A percentile compares a stretch with the other conserved stretches of the same genome.
These are phyloP conservation scores for Cryptoleucopteryx plumbea DNA, from an alignment of 2,113 vertebrate species.

Conservation along the genomic window DNA sequence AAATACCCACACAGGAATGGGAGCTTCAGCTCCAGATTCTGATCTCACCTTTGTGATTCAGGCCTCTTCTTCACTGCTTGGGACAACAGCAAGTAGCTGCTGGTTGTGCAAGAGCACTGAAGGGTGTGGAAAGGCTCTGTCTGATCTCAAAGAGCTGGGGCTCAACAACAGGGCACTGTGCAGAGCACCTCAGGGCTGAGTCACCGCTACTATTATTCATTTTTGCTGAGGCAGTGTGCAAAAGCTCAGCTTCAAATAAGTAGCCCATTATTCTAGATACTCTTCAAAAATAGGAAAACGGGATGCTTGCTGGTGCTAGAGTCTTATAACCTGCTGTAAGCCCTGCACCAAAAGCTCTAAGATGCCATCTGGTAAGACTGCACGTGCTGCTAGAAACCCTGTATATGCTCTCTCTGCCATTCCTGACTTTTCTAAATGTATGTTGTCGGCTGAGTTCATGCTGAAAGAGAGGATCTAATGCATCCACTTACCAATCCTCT, in stretches of 20 bases:
- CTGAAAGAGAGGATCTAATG: neutral
- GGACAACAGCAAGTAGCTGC: neutral
- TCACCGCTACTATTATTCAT: neutral
- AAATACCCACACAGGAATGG: accelerated
- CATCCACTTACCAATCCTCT: neutral
- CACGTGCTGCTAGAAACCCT: neutral
- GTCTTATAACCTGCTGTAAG: accelerated
- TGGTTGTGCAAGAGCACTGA: neutral
- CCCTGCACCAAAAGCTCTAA: neutral
- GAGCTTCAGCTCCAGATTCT: neutral
- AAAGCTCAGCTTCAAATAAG: accelerated
- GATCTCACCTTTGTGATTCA: neutral
- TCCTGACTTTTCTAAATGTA: neutral
- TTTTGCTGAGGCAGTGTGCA: neutral
- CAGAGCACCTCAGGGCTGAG: neutral
- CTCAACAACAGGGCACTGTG: neutral
- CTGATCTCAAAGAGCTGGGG: neutral
- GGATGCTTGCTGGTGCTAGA: neutral
- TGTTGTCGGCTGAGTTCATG: neutral
- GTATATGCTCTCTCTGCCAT: accelerated
- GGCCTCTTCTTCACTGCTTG: neutral
- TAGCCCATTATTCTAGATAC: neutral
- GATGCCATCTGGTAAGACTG: neutral
- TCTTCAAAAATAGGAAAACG: neutral
- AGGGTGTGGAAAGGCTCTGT: neutral